Percentiles rank a stretch among this genome's conserved stretches.
These are phyloP conservation scores for Rhodophaea formosa DNA, from an alignment of 2,888 invertebrate species.

Conservation along the genomic window DNA sequence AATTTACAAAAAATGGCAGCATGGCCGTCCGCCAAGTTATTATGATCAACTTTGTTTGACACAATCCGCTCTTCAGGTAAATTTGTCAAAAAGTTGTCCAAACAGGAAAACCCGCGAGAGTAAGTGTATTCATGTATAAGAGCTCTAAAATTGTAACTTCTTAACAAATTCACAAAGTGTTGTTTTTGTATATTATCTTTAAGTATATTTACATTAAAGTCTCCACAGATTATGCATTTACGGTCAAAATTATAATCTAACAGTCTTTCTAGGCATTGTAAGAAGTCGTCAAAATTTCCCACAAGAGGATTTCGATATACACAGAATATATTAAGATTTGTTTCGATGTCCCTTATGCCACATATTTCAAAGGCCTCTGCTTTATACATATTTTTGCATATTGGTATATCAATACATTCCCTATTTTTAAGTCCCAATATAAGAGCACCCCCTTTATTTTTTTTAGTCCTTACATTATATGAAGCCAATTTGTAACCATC, in stretches of 20 bases:
- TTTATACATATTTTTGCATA: not conserved
- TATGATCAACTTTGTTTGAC: not conserved
- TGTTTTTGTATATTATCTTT: not conserved
- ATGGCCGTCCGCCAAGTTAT: not conserved
- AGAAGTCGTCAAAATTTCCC: not conserved
- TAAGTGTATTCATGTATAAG: not conserved
- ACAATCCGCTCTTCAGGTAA: not conserved
- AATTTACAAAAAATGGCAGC: not conserved
- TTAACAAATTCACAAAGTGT: too few species aligned
- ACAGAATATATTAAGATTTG: conserved; percentile 2
- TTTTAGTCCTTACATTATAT: conserved; percentile 1
- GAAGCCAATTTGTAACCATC: not conserved
- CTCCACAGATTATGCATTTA: not conserved
- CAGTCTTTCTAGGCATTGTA: not conserved
- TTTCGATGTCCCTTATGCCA: not conserved
- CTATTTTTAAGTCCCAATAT: not conserved
- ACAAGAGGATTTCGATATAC: not conserved
- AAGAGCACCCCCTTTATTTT: conserved; percentile 8
- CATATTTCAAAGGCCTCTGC: not conserved
- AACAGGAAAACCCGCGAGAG: not conserved
- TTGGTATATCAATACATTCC: not conserved
- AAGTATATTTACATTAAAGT: not conserved
- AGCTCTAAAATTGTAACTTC: too few species aligned
- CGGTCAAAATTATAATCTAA: not conserved
- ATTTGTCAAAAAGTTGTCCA: not conserved